Evolutionary conservation across 2,797 vertebrate genomes (phyloP).

Genomic region (Hozukius guyotensis): DNA sequence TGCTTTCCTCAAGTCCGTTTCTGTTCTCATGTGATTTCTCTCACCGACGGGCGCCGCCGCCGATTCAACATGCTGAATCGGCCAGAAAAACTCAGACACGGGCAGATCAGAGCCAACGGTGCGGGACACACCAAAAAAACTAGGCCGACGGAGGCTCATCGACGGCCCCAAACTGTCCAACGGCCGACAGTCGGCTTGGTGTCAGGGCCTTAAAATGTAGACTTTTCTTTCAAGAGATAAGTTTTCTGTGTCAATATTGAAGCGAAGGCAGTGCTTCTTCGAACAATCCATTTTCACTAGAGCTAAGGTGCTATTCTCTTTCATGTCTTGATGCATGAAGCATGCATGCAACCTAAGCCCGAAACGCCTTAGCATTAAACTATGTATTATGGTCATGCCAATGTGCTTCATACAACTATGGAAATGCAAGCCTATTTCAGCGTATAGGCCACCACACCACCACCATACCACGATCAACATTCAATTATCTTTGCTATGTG

Average conservation of each 20-base stretch:
- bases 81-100: too few relatives aligned
- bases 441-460: neutral
- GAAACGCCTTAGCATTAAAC: neutral
- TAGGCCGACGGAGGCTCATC: too few relatives aligned
- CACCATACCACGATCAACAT: conserved; percentile 33
- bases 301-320: neutral
- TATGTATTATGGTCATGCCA: conserved; percentile 11
- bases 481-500: conserved; percentile 63
- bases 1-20: too few relatives aligned
- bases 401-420: conserved; percentile 1
- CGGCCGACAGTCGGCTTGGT: too few relatives aligned
- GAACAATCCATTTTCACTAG: neutral
- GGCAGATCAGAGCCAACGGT: too few relatives aligned
- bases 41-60: rapidly evolving
- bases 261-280: neutral
- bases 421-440: conserved; percentile 19
- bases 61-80: rapidly evolving
- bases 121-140: too few relatives aligned
- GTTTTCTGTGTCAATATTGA: neutral
- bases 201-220: neutral
- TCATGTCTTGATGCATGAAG: neutral
- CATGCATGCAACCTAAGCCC: neutral
- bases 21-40: too few relatives aligned
- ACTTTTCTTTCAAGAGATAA: neutral
- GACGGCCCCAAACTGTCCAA: too few relatives aligned